Base-by-base conservation (phyloP, 2,113 vertebrate genomes). In the Hemicordylus capensis region DNA sequence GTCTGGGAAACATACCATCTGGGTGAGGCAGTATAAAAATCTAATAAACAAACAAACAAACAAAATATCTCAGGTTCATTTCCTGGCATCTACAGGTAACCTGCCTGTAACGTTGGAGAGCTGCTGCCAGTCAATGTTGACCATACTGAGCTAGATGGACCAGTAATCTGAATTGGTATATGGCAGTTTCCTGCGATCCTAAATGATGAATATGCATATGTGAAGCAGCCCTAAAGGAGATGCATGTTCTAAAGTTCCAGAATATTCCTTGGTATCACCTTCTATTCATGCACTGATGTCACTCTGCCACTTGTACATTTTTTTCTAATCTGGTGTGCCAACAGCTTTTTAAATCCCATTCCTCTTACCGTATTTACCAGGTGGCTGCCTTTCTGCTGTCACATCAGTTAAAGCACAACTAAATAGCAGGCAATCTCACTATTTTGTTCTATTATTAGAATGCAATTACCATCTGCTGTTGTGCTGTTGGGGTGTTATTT, bases 381-480 rank as follows among this genome's bases (percentile, higher is more conserved):
- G 63, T 77, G 87, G 34, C 17, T 90, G 85, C 59, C n/a, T 93
- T 90, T 89, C 75, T 84, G 59, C 78, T 88, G 85, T 90, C 17
- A 5, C 77, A 56, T 91, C 86, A 92, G 70, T 93, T 93, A 93
- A 93, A 94, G 85, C 84, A 87, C 84, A 87, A 72, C 81, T 87
- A 92, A 93, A 73, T 83, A 95, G 76, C 84, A 91, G 87, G 86
- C 93, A 90, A 89, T 84, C 76, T 94, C 85, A 85, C 69, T 84
- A 86, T 63, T 90, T 93, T 88, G 63, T 90, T 93, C 89, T 94
- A 46, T 95, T 94, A 75, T 93, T 95, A 91, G 93, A 94, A 93
- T 88, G 79, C 92, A 95, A 44, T 93, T 93, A 90, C 88, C 22
- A 48, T 83, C 90, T 94, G 80, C 56, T 86, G 63, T 0, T 87